A percentile compares a stretch with the other conserved stretches of the same genome.
Evolutionary conservation across 2,888 invertebrate species (phyloP).

Genomic region (Nycteola revayana): DNA sequence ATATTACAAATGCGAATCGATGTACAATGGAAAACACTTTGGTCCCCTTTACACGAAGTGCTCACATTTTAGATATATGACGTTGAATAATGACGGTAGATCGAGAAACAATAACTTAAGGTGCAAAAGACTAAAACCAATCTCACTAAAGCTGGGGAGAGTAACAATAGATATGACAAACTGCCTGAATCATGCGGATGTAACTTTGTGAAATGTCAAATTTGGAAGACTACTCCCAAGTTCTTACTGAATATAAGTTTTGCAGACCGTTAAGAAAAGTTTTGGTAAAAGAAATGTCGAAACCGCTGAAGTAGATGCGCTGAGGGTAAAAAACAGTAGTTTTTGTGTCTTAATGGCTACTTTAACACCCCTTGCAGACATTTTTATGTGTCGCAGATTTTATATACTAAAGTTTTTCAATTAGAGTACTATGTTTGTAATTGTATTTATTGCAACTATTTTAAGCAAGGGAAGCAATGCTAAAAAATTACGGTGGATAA

Average conservation of each 20-base stretch:
- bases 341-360: too few relatives aligned
- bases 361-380: too few relatives aligned
- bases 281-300: background rate
- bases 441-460: too few relatives aligned
- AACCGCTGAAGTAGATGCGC: too few relatives aligned
- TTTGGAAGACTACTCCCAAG: constrained; percentile 27
- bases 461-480: too few relatives aligned
- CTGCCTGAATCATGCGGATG: constrained; percentile 34
- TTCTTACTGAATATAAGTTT: constrained; percentile 16
- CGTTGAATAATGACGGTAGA: constrained; percentile 71
- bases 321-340: too few relatives aligned
- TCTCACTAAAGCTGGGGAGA: constrained; percentile 59
- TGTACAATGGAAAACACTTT: constrained; percentile 60
- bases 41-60: constrained; percentile 52
- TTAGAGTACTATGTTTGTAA: too few relatives aligned
- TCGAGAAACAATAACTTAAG: constrained; percentile 74
- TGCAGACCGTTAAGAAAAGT: background rate
- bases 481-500: too few relatives aligned
- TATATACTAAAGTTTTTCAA: too few relatives aligned
- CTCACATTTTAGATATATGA: constrained; percentile 64
- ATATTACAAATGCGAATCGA: constrained; percentile 44
- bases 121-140: constrained; percentile 71
- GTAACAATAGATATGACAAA: constrained; percentile 51
- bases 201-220: constrained; percentile 35
- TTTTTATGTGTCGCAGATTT: too few relatives aligned